Evolutionary conservation across 2,888 invertebrate species (phyloP), one percentile per base, ranked within the genome.

Genomic region (Trichogramma dendrolimi): DNA sequence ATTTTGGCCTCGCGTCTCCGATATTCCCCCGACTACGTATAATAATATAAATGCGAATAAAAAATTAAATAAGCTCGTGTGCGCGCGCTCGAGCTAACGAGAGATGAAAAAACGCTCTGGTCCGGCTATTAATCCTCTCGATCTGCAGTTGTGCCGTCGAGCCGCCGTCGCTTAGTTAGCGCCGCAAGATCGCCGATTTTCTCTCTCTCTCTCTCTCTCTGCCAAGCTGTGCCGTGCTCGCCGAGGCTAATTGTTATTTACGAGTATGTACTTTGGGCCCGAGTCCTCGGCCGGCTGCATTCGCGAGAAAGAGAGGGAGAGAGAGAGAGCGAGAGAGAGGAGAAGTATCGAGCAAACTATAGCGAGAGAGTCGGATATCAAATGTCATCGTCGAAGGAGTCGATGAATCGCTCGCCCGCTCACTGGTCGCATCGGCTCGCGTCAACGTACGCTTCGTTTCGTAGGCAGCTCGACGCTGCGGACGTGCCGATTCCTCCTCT

Each of bases 161-260:
- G 58, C 52, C 55, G 60, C 52, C 27, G 27, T 27, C 27, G 27
- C 27, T 27, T 27, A 27, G 27, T 27, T 27, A 27, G 27, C 27
- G 27, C 27, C 27, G 27, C 27, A 27, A 27, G 27, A 27, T 27
- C 27, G 27, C 27, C 27, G 27, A 27, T 27, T 27, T 27, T 27
- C 27, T 27, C 27, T 27, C 27, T 27, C 27, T 27, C 27, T 27
- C 14, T 14, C 27, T 27, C 27, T 27, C 27, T 27, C 27, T 27
- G 1, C 27, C 27, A 27, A 27, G 27, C 27, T 27, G 27, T 27
- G 27, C 68, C 68, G 67, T 69, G 64, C 64, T 41, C 27, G 43
- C 60, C 66, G 65, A 67, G 27, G 71, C 72, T 75, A 75, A 75
- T 74, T 74, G 72, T 75, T 75, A 75, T 75, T 75, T 75, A 75